Conservation (phyloP, 2,888 invertebrate species). For the Homarus gammarus region DNA sequence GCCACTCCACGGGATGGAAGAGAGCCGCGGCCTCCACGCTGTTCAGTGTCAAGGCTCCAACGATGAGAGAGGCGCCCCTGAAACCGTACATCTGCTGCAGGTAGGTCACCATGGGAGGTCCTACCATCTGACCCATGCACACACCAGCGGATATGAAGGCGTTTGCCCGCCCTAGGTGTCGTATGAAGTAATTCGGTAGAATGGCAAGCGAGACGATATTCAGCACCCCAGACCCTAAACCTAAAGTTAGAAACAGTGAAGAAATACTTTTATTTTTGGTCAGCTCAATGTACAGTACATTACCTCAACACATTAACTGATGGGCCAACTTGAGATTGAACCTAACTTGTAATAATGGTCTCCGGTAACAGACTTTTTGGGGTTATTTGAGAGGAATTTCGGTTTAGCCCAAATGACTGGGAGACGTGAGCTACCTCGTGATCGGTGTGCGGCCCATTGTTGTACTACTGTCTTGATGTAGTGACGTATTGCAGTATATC, state of each 20-base stretch:
- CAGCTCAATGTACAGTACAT: neutral
- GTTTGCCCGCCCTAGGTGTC: slow-evolving; percentile 42
- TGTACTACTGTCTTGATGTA: too few species aligned
- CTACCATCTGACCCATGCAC: slow-evolving; percentile 22
- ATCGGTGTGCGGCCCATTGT: too few species aligned
- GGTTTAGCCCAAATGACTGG: too few species aligned
- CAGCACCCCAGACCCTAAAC: slow-evolving; percentile 8
- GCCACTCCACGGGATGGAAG: slow-evolving; percentile 61
- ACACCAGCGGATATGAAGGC: slow-evolving; percentile 31
- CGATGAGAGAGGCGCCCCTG: slow-evolving; percentile 41
- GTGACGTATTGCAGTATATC: too few species aligned
- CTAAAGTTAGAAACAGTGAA: neutral
- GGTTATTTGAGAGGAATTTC: too few species aligned
- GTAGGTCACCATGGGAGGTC: slow-evolving; percentile 39
- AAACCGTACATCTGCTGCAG: slow-evolving; percentile 45
- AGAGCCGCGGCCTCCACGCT: slow-evolving; percentile 15
- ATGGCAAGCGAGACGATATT: slow-evolving; percentile 6
- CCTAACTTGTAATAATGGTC: neutral
- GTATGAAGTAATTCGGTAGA: slow-evolving; percentile 43
- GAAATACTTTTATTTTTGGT: neutral
- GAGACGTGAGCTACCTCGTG: too few species aligned
- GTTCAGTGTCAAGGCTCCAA: slow-evolving; percentile 42
- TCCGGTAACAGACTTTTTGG: neutral
- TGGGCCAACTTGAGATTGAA: neutral
- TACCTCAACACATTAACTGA: neutral